These are phyloP conservation scores for Chaetodon trifascialis DNA, from an alignment of 2,113 vertebrate genomes.

Conservation along the genomic window DNA sequence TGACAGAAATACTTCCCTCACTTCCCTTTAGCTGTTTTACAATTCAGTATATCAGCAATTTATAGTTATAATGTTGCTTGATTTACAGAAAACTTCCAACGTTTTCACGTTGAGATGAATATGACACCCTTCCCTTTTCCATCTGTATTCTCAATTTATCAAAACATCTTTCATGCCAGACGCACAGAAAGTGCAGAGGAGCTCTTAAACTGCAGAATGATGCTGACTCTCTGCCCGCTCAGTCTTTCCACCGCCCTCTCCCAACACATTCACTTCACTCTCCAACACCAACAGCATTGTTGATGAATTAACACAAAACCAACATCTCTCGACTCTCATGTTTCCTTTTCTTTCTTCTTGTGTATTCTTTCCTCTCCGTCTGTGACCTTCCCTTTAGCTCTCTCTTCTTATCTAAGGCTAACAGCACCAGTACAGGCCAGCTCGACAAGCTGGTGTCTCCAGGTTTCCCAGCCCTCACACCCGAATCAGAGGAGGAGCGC, in stretches of 20 bases:
- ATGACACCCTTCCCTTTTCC: conserved; percentile 8
- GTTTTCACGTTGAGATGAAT: conserved; percentile 30
- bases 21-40: conserved; percentile 2
- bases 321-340: conserved; percentile 17
- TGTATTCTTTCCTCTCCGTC: conserved; percentile 24
- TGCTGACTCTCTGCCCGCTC: not conserved
- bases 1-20: conserved; percentile 4
- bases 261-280: not conserved
- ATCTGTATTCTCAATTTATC: conserved; percentile 14
- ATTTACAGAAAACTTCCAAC: conserved; percentile 10
- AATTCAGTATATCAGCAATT: not conserved
- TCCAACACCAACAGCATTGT: conserved; percentile 59
- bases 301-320: conserved; percentile 40
- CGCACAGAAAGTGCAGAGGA: not conserved
- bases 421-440: conserved; percentile 83
- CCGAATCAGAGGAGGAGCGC: conserved; percentile 77
- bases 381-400: conserved; percentile 66
- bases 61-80: not conserved
- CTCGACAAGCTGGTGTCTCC: conserved; percentile 82
- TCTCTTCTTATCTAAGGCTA: conserved; percentile 80
- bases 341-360: conserved; percentile 10
- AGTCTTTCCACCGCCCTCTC: conserved; percentile 30
- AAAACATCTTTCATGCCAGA: conserved; percentile 26
- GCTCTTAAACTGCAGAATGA: not conserved
- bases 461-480: conserved; percentile 61